A percentile compares a stretch with the other conserved stretches of the same genome.
phyloP scores from a whole-genome alignment of 92 coral and sea anemone species.

The Siderastrea radians region DNA sequence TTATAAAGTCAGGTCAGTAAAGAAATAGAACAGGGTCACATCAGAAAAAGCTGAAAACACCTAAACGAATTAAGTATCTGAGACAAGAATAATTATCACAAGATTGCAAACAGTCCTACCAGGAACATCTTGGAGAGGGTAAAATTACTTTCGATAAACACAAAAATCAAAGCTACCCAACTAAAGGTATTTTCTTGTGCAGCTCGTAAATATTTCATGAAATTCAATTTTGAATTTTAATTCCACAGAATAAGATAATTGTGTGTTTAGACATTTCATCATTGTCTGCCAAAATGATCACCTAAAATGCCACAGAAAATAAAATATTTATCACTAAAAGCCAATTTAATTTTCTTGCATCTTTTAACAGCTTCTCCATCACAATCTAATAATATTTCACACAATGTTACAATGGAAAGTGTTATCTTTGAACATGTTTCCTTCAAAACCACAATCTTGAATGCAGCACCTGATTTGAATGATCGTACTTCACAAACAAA shows the following conservation, averaged over 20 bases:
- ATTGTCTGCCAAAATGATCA: constrained; percentile 26
- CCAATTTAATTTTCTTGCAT: constrained; percentile 3
- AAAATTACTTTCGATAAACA: not conserved
- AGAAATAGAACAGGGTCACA: not conserved
- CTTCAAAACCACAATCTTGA: not conserved
- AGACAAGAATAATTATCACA: too few relatives aligned
- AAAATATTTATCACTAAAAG: constrained; percentile 41
- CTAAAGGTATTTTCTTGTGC: constrained; percentile 23
- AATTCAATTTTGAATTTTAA: constrained; percentile 52
- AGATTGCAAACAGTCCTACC: constrained; percentile 40
- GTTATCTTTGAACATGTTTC: not conserved
- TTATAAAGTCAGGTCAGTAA: not conserved
- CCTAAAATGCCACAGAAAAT: constrained; percentile 23
- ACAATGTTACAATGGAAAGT: not conserved
- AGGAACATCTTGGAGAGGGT: constrained; percentile 45
- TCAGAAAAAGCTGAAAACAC: not conserved
- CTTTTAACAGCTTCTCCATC: not conserved
- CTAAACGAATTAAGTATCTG: not conserved
- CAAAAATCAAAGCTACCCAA: constrained; percentile 12
- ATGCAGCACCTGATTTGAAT: not conserved
- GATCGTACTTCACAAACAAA: not conserved
- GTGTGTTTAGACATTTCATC: constrained; percentile 16
- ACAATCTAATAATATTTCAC: not conserved
- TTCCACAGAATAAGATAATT: constrained; percentile 16
- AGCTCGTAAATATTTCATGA: constrained; percentile 60